Base-by-base conservation (phyloP, 2,113 vertebrate genomes). In the Bujurquina vittata region DNA sequence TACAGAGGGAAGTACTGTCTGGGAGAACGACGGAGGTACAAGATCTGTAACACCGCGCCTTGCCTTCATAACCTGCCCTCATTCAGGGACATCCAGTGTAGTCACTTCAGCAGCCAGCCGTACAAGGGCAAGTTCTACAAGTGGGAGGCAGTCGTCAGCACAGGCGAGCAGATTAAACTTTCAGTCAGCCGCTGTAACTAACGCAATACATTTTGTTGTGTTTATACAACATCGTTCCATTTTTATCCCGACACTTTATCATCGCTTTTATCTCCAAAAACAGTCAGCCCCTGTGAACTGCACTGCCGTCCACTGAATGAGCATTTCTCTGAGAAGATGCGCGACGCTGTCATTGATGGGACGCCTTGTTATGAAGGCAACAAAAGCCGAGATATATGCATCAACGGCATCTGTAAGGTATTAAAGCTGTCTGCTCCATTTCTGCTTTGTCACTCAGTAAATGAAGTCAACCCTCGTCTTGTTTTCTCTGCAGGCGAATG, bases 401-500 rank as follows among this genome's bases (percentile, higher is more conserved):
- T 99, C 94, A 97, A 98, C 0, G 98, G 98, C 84, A 97, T 99
- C 92, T 99, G 98, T 91, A 98, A 98, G 97, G 98, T 99, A 93
- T 74, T 7, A 31, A 22, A 5, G 7, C 1, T 75, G 35, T 62
- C 18, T 77, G 35, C 17, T 55, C 43, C 2, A 7, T 60, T 54
- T 75, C 5, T 75, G 55, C 6, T 54, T 52, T 26, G 56, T 62
- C 10, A 40, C 3, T 52, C 37, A 37, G 60, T 23, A 0, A 1
- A 18, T 83, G 10, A 3, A 59, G 18, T 20, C 56, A 55, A 59
- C 4, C 61, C 61, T 63, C 0, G 26, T 2, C 56, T 62, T 79
- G 79, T 90, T 83, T 77, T 77, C 52, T 77, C 65, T n/a, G 26
- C 23, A 59, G 56, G 14, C 2, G 1, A 43, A 31, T 52, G 22